phyloP scores from a whole-genome alignment of 2,797 vertebrate genomes.

The Antennarius maculatus region DNA sequence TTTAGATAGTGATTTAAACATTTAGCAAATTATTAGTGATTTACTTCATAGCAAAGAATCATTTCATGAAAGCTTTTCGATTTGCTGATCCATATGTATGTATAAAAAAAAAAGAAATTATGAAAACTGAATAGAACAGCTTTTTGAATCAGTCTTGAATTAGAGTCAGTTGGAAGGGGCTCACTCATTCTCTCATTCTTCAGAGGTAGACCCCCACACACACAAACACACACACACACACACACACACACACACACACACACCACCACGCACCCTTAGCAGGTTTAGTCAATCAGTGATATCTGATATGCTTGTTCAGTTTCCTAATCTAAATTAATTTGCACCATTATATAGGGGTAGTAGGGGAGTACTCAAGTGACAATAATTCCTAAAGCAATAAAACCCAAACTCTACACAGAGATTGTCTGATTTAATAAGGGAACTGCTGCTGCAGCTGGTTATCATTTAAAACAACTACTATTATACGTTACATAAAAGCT shows the following conservation, averaged over 20 bases:
- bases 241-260: too few relatives aligned
- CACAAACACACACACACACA: too few relatives aligned
- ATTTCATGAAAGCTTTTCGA: conserved; percentile 16
- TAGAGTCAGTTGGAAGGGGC: too few relatives aligned
- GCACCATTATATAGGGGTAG: too few relatives aligned
- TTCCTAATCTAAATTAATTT: too few relatives aligned
- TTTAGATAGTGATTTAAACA: background rate
- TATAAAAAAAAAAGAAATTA: background rate
- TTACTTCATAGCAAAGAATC: background rate
- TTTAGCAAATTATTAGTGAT: background rate
- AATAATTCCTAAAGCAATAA: background rate
- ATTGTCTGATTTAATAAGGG: background rate
- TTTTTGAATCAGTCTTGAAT: too few relatives aligned
- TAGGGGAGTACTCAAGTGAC: conserved; percentile 1
- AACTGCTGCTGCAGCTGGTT: background rate
- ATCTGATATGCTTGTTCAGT: too few relatives aligned
- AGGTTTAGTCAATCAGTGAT: too few relatives aligned
- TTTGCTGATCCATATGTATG: background rate
- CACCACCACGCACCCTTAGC: too few relatives aligned
- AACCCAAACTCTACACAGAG: background rate
- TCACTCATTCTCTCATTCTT: too few relatives aligned
- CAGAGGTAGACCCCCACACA: too few relatives aligned
- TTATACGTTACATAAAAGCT: background rate
- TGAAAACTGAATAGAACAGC: background rate
- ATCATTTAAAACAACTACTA: background rate